Percentiles rank a stretch among this genome's conserved stretches.
These are phyloP conservation scores for Dynastes tityus DNA, from an alignment of 2,888 invertebrate species.

Conservation along the genomic window DNA sequence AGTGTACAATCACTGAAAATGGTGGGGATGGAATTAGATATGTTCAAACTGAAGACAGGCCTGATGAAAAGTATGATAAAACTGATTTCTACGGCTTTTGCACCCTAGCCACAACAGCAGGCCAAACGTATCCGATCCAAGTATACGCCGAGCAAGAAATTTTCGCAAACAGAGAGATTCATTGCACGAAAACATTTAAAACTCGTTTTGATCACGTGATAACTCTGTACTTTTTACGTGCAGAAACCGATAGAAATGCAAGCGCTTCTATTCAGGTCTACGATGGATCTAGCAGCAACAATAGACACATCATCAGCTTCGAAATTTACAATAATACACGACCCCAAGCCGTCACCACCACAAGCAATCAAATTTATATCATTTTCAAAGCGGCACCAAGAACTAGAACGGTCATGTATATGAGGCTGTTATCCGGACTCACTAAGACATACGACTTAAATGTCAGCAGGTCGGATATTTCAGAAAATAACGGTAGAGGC, in stretches of 20 bases:
- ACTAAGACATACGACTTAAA: conserved; percentile 90
- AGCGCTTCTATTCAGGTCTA: conserved; percentile 84
- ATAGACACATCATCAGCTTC: conserved; percentile 81
- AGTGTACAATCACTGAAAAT: conserved; percentile 86
- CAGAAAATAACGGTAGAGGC: conserved; percentile 95
- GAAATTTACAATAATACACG: conserved; percentile 87
- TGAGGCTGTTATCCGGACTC: conserved; percentile 84
- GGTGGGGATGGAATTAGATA: conserved; percentile 93
- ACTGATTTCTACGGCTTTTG: conserved; percentile 89
- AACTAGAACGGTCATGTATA: conserved; percentile 83
- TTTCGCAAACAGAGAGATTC: conserved; percentile 80
- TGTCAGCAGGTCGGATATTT: conserved; percentile 87
- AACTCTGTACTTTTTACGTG: conserved; percentile 89
- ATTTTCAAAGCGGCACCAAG: conserved; percentile 83
- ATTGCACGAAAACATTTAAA: conserved; percentile 86
- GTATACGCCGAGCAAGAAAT: conserved; percentile 86
- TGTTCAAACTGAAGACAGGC: conserved; percentile 85
- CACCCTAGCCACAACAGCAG: conserved; percentile 85
- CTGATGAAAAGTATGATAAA: conserved; percentile 83
- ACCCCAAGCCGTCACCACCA: conserved; percentile 91
- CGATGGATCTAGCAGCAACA: conserved; percentile 82
- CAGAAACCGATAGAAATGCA: conserved; percentile 83
- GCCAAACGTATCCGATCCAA: conserved; percentile 90
- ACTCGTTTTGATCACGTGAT: conserved; percentile 85
- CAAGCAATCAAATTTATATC: conserved; percentile 85